A percentile compares a stretch with the other conserved stretches of the same genome.
Conservation (phyloP, 2,888 invertebrate species). For the Drosophila phalerata region DNA sequence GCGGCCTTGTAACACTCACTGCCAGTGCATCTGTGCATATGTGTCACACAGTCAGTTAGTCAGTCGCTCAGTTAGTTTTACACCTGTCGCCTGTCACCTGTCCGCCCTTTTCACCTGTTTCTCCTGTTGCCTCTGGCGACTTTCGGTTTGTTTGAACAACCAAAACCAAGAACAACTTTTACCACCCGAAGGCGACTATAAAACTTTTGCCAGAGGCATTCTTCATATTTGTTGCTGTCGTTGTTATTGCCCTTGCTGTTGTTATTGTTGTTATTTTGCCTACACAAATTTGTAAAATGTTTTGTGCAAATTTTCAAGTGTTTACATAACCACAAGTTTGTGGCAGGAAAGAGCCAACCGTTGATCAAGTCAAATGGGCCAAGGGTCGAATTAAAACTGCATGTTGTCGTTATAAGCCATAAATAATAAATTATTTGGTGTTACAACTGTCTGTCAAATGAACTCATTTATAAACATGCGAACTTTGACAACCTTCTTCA, state of each 20-base stretch:
- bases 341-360: slow-evolving; percentile 39
- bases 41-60: slow-evolving; percentile 38
- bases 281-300: slow-evolving; percentile 67
- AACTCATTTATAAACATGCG: not conserved
- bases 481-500: not conserved
- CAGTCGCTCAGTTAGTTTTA: slow-evolving; percentile 32
- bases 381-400: slow-evolving; percentile 44
- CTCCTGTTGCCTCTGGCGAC: slow-evolving; percentile 29
- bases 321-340: slow-evolving; percentile 61
- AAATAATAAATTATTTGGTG: slow-evolving; percentile 33
- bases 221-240: slow-evolving; percentile 9
- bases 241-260: slow-evolving; percentile 24
- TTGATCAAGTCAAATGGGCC: slow-evolving; percentile 36
- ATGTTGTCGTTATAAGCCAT: slow-evolving; percentile 32
- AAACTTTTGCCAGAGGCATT: slow-evolving; percentile 51
- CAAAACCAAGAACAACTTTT: slow-evolving; percentile 45
- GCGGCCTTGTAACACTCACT: slow-evolving; percentile 78
- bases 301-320: slow-evolving; percentile 66
- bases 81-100: slow-evolving; percentile 37
- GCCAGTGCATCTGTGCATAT: slow-evolving; percentile 33
- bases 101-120: not conserved
- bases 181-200: slow-evolving; percentile 28
- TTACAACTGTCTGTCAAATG: not conserved
- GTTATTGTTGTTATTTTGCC: slow-evolving; percentile 37
- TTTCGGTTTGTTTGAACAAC: slow-evolving; percentile 48